Evolutionary conservation across 2,797 vertebrate genomes (phyloP), one percentile per base, ranked within the genome.

Genomic region (Spondyliosoma cantharus): DNA sequence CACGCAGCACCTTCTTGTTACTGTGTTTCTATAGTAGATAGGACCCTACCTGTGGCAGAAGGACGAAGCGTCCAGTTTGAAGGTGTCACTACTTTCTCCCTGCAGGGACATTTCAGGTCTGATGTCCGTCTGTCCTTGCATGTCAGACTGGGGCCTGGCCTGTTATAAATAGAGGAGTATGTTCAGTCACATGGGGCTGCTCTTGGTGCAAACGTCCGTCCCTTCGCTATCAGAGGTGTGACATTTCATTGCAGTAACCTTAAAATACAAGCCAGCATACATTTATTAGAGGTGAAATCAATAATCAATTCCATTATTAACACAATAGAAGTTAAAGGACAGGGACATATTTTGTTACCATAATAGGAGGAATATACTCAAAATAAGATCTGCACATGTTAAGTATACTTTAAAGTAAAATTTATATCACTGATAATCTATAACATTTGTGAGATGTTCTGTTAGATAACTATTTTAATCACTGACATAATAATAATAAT

Each of bases 81-180:
- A 90, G 76, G 67, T 73, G 86, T 81, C 56, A 72, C 52, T 60
- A 52, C 17, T 50, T 86, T 86, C 81, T 86, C 80, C 64, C 71
- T 81, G 78, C 71, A 75, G 84, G 74, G 74, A 88, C 83, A 90
- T 82, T 80, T 77, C 73, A 74, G 72, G 80, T 88, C 77, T 76
- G 73, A 78, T 77, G 88, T 91, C 80, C 19, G 72, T 83, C 81
- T 93, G 94, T 82, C 91, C 91, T 94, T 94, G 92, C 62, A 14
- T 81, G 87, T 84, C 84, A 83, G 66, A 81, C 81, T 56, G 85
- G 76, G 80, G 63, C 50, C 87, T 76, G 75, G 79, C 79, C 81
- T 81, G 93, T 87, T 95, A 95, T 94, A 93, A 95, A 95, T 95
- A 95, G 93, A 93, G 90, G 60, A 70, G 81, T 89, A 86, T 88